Conservation (phyloP, 2,113 vertebrate genomes). For the Corvus cornix region DNA sequence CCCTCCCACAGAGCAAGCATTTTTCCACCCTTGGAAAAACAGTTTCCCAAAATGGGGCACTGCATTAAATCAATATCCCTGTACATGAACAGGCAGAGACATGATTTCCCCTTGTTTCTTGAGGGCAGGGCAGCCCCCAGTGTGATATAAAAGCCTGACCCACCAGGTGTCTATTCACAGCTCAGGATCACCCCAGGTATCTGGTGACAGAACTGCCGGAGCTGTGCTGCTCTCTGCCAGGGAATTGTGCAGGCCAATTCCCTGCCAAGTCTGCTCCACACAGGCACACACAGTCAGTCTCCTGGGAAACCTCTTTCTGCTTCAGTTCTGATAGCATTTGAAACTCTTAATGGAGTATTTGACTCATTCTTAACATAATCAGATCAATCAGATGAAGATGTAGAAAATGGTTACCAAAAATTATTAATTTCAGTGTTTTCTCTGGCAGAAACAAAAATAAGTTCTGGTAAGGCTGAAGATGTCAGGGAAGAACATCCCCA, state of each 20-base stretch:
- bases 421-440: neutral
- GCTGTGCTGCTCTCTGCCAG: neutral
- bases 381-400: neutral
- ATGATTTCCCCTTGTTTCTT: neutral
- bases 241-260: neutral
- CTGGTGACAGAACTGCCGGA: neutral
- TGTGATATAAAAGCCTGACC: neutral
- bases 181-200: neutral
- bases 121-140: neutral
- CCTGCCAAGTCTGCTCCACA: neutral
- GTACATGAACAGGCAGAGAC: neutral
- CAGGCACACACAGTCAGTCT: neutral
- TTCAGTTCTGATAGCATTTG: neutral
- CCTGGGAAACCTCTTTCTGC: slow-evolving; percentile 20
- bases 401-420: neutral
- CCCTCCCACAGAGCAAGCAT: slow-evolving; percentile 10
- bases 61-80: neutral
- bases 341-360: neutral
- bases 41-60: neutral
- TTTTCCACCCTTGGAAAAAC: slow-evolving; percentile 13
- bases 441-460: slow-evolving; percentile 9
- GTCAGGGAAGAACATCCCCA: neutral
- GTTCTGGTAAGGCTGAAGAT: neutral
- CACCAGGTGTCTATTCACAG: neutral
- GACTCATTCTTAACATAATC: neutral